Percentiles rank a stretch among this genome's conserved stretches.
These are phyloP conservation scores for Drosophila neocordata DNA, from an alignment of 1,140 invertebrate species.

Conservation along the genomic window DNA sequence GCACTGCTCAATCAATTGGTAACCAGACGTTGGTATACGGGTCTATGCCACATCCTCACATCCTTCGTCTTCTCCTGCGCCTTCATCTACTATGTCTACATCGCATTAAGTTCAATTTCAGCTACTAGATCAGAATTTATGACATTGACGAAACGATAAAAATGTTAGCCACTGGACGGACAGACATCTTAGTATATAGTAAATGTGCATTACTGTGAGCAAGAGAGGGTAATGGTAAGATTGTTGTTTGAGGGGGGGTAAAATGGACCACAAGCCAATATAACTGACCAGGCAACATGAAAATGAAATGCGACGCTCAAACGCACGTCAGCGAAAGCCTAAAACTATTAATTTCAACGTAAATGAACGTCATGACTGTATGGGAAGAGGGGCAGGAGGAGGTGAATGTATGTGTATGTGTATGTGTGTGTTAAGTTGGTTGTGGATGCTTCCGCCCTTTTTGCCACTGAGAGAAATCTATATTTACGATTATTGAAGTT, in stretches of 20 bases:
- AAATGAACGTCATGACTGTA: slow-evolving; percentile 15
- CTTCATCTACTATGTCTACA: slow-evolving; percentile 21
- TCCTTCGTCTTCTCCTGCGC: background rate
- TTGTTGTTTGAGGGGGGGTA: background rate
- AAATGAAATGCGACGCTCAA: slow-evolving; percentile 76
- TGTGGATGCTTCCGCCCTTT: slow-evolving; percentile 2
- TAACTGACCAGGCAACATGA: slow-evolving; percentile 63
- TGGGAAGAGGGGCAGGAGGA: slow-evolving; percentile 11
- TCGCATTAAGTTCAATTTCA: slow-evolving; percentile 80
- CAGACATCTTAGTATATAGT: slow-evolving; percentile 48
- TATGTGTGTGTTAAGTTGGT: background rate
- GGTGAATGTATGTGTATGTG: background rate
- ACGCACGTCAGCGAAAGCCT: slow-evolving; percentile 63
- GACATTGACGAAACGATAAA: slow-evolving; percentile 81
- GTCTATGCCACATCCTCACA: background rate
- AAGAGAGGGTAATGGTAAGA: background rate
- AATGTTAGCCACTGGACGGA: slow-evolving; percentile 61
- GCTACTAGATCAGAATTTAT: slow-evolving; percentile 80
- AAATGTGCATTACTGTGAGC: slow-evolving; percentile 68
- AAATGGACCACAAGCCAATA: slow-evolving; percentile 31
- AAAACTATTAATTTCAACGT: slow-evolving; percentile 80
- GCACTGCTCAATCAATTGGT: slow-evolving; percentile 1
- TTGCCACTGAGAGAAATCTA: slow-evolving; percentile 71
- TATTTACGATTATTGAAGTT: slow-evolving; percentile 83
- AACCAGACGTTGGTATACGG: background rate